Conservation (phyloP, 2,888 invertebrate species). For the Philaethria dido region DNA sequence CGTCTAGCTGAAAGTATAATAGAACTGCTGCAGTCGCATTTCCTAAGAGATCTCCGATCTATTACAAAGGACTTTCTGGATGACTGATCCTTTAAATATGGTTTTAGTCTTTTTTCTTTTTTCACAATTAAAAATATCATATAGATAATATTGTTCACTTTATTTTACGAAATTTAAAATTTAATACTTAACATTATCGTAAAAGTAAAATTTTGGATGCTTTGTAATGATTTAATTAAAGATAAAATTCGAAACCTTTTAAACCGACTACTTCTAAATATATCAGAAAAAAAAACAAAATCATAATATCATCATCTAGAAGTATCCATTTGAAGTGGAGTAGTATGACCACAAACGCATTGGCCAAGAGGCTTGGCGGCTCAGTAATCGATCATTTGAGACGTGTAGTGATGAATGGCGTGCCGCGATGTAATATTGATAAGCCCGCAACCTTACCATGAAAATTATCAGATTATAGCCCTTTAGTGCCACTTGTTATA, state of each 20-base stretch:
- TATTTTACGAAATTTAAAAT: too few species aligned
- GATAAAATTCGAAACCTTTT: too few species aligned
- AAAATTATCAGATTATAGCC: conserved; percentile 48
- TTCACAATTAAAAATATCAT: neutral
- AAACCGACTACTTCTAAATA: neutral
- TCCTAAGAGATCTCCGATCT: conserved; percentile 24
- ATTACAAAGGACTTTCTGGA: conserved; percentile 27
- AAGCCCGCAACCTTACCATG: conserved; percentile 46
- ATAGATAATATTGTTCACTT: neutral
- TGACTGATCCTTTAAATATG: conserved; percentile 16
- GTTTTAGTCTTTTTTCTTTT: neutral
- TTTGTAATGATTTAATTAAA: too few species aligned
- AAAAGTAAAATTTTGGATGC: too few species aligned
- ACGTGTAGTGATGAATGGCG: conserved; percentile 62
- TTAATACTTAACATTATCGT: too few species aligned
- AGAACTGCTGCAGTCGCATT: conserved; percentile 26
- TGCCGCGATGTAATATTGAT: conserved; percentile 54
- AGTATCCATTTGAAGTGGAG: conserved; percentile 27
- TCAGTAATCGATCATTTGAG: conserved; percentile 60
- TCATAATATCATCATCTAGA: conserved; percentile 5
- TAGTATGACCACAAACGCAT: conserved; percentile 27
- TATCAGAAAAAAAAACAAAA: neutral
- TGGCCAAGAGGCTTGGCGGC: conserved; percentile 42
- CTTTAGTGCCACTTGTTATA: conserved; percentile 31
- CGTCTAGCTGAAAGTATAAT: conserved; percentile 18